Base-by-base conservation (phyloP, 2,888 invertebrate genomes). In the Tinea semifulvella region DNA sequence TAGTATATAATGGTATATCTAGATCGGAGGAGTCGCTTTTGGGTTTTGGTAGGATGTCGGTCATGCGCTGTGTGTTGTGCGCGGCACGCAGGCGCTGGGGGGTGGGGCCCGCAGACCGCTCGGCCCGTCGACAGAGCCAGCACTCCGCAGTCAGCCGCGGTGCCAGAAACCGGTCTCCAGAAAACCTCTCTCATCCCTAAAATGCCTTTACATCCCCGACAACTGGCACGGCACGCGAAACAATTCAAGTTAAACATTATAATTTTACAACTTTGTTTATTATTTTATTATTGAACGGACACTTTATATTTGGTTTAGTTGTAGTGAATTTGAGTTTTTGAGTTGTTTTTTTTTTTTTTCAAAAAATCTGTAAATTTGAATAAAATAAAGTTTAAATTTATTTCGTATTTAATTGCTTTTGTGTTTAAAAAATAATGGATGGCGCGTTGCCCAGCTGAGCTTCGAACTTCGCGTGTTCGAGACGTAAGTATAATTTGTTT, bases 21-120 rank as follows among this genome's bases (percentile, higher is more conserved):
- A 69, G 65, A 64, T 64, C 72, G 77, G 73, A 80, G 79, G 79
- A 80, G 79, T 80, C 77, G 70, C 79, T 79, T 77, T 77, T 70
- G 65, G 77, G 68, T 76, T 79, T 74, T 70, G 65, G 77, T 76
- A 73, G 79, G 79, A 72, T 69, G 75, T 70, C 65, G 70, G 70
- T 68, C 80, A 75, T 79, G 80, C 79, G 79, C 76, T 55, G 49
- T 65, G 61, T 61, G 28, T 55, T 51, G 43, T 45, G 51, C 43
- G 50, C 48, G 61, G 51, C 53, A 67, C 76, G 80, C 77, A 43
- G 68, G 73, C 77, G 74, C 68, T 58, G 73, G 76, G 80, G 80
- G 80, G 75, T 77, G 77, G 68, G 73, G 47, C 45, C 76, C 75
- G 64, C 57, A 46, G 48, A 55, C 61, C 52, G 68, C 65, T 62